Evolutionary conservation across 64 coral and sea anemone genomes (phyloP).

Genomic region (Montipora foliosa): DNA sequence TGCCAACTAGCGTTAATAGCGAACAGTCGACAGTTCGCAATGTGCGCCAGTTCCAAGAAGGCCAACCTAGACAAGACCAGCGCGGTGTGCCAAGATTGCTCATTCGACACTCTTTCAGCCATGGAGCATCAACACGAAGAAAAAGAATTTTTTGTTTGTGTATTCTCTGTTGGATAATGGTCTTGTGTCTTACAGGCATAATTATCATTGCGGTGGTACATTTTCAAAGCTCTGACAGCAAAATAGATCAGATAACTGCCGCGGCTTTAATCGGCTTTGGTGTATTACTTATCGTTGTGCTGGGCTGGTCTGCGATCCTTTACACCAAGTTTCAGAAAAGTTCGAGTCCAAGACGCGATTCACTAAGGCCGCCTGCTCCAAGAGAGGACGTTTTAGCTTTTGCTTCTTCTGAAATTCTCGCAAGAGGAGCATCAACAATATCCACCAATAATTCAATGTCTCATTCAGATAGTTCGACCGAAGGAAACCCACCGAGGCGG

Average conservation of each 20-base stretch:
- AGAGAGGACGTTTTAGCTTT: conserved; percentile 30
- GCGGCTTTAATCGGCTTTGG: conserved; percentile 27
- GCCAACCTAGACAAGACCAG: not conserved
- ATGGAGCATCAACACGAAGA: not conserved
- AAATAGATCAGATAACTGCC: conserved; percentile 39
- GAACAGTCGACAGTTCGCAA: not conserved
- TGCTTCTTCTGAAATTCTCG: conserved; percentile 5
- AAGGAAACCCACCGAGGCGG: not conserved
- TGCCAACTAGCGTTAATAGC: not conserved
- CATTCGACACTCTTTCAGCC: conserved; percentile 3
- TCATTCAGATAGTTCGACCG: conserved; percentile 14
- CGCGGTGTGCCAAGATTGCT: not conserved
- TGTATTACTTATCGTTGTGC: conserved; percentile 24
- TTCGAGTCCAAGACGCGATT: not conserved
- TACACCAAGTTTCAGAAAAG: conserved; percentile 22
- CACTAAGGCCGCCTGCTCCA: not conserved
- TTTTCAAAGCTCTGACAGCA: conserved; percentile 37
- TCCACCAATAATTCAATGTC: conserved; percentile 26
- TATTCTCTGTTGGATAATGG: conserved; percentile 27
- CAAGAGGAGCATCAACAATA: conserved; percentile 30
- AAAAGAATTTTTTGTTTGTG: conserved; percentile 25
- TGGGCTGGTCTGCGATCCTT: not conserved
- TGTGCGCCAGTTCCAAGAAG: not conserved
- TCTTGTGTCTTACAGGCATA: conserved; percentile 19
- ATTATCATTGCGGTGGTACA: conserved; percentile 47